phyloP scores from a whole-genome alignment of 2,113 vertebrate species.

The Pavo muticus region DNA sequence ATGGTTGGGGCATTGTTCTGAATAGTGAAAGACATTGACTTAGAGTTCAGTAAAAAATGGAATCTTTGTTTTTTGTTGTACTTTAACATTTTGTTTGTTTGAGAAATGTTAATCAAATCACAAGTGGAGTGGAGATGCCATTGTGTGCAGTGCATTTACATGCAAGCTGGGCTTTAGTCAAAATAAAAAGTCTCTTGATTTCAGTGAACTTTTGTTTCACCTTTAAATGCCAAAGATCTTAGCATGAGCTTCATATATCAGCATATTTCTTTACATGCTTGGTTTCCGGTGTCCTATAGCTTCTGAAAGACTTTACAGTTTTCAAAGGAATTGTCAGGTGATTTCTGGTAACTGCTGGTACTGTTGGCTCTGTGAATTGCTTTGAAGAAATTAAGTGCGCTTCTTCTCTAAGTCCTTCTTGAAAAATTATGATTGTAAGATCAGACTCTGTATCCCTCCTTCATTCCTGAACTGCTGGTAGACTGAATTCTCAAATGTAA shows the following conservation, averaged over 20 bases:
- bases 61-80: neutral
- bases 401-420: neutral
- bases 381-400: fast-evolving
- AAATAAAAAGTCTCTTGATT: neutral
- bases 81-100: neutral
- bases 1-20: neutral
- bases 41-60: neutral
- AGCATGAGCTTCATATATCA: neutral
- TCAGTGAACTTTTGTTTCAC: neutral
- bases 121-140: neutral
- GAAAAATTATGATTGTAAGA: neutral
- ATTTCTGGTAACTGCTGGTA: neutral
- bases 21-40: neutral
- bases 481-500: neutral
- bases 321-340: neutral
- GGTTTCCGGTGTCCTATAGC: neutral
- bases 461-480: neutral
- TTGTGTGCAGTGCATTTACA: neutral
- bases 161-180: neutral
- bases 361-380: neutral
- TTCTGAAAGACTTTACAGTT: neutral
- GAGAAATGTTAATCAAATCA: neutral
- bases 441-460: neutral
- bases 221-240: neutral
- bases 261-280: neutral